Conservation (phyloP, 1,140 invertebrate genomes). For the Druon quercuslanigerum region DNA sequence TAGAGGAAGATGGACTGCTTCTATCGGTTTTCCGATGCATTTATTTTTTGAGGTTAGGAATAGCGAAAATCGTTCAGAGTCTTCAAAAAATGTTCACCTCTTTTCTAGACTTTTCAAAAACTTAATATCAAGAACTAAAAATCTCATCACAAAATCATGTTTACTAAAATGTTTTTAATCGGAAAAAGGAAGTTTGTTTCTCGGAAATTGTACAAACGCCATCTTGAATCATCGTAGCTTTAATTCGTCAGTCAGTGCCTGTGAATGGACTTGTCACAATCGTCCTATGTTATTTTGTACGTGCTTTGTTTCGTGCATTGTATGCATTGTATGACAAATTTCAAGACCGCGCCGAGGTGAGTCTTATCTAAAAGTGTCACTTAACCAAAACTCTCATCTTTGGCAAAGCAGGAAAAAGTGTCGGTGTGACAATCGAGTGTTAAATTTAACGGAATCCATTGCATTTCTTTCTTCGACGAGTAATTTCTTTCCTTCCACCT, state of each 20-base stretch:
- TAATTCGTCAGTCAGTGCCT: conserved; percentile 63
- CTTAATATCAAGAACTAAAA: too few relatives aligned
- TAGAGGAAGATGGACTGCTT: too few relatives aligned
- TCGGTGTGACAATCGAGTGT: conserved; percentile 10
- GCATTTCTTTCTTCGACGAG: background rate
- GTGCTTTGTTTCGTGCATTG: conserved; percentile 50
- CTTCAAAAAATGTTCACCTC: too few relatives aligned
- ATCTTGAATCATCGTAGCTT: conserved; percentile 59
- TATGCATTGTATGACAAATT: conserved; percentile 56
- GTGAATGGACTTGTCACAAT: conserved; percentile 71
- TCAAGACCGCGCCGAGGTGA: conserved; percentile 59
- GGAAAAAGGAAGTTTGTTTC: too few relatives aligned
- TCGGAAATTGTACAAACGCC: conserved; percentile 53
- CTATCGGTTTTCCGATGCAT: too few relatives aligned
- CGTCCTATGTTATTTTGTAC: conserved; percentile 63
- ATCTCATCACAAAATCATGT: too few relatives aligned
- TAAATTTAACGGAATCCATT: background rate
- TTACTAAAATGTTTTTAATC: too few relatives aligned
- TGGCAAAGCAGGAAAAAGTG: conserved; percentile 29
- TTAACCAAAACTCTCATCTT: conserved; percentile 7
- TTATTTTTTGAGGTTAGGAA: too few relatives aligned
- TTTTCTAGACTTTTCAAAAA: too few relatives aligned
- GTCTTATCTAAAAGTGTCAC: conserved; percentile 32
- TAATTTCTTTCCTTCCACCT: conserved; percentile 1
- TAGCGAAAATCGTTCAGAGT: too few relatives aligned